Evolutionary conservation across 2,113 vertebrate genomes (phyloP).

Genomic region (Colistium nudipinnis): DNA sequence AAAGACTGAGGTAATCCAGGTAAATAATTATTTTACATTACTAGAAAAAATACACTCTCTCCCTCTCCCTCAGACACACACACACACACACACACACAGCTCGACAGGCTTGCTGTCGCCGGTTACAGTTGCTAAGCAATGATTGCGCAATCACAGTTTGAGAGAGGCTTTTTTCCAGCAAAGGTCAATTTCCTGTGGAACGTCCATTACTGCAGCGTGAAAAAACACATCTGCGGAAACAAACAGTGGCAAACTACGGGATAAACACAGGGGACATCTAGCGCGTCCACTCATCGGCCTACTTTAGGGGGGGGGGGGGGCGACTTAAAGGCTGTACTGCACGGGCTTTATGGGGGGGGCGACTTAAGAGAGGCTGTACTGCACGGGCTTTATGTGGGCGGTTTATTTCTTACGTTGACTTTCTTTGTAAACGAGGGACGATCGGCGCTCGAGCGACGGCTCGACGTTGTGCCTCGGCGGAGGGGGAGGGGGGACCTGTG

Average conservation of each 20-base stretch:
- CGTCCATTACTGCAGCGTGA: neutral
- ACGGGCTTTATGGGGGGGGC: conserved; percentile 39
- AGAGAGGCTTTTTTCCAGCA: conserved; percentile 3
- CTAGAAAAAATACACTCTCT: too few relatives aligned
- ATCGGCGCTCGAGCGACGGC: conserved; percentile 73
- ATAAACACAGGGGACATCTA: conserved; percentile 26
- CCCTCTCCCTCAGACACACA: too few relatives aligned
- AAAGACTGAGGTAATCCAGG: too few relatives aligned
- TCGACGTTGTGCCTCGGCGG: conserved; percentile 79
- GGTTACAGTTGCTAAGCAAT: neutral
- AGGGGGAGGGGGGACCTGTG: conserved; percentile 81
- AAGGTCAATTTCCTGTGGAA: neutral
- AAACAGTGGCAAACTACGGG: conserved; percentile 56
- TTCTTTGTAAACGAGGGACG: conserved; percentile 83
- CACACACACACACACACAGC: conserved; percentile 8
- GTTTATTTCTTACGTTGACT: conserved; percentile 83
- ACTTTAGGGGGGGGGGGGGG: too few relatives aligned
- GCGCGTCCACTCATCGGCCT: conserved; percentile 8
- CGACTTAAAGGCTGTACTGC: conserved; percentile 42
- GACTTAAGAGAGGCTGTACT: conserved; percentile 43
- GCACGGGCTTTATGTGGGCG: conserved; percentile 38
- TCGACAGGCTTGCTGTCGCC: conserved; percentile 17
- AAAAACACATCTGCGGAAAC: conserved; percentile 24
- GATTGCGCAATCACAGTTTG: neutral
- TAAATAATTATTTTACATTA: too few relatives aligned